These are phyloP conservation scores for Amazona vittata DNA, from an alignment of 2,113 vertebrate genomes.

Conservation along the genomic window DNA sequence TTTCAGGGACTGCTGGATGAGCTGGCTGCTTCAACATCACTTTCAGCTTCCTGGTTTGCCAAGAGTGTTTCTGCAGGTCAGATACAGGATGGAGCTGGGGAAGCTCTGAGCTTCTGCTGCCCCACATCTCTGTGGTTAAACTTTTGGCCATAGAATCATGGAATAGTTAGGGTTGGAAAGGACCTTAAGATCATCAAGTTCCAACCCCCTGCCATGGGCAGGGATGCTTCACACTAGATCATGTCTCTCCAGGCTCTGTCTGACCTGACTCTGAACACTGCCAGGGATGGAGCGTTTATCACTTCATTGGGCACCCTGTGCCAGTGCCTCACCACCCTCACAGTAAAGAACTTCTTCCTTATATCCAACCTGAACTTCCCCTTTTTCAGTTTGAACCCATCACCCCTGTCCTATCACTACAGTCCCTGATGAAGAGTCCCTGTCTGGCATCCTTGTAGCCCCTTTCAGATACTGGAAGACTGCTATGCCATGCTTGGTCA, in stretches of 20 bases:
- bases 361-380: not conserved
- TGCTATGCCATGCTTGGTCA: not conserved
- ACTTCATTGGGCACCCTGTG: not conserved
- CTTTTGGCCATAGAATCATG: not conserved
- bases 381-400: not conserved
- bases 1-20: not conserved
- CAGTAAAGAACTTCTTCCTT: not conserved
- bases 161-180: not conserved
- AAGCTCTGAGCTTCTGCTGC: not conserved
- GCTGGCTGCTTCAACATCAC: not conserved
- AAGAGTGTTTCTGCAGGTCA: not conserved
- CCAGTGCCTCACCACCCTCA: not conserved
- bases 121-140: not conserved
- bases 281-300: not conserved
- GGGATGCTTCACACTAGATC: not conserved
- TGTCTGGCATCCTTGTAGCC: not conserved
- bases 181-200: not conserved
- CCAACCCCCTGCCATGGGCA: not conserved
- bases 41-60: fast-evolving
- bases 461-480: not conserved
- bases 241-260: not conserved
- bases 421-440: not conserved
- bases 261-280: not conserved
- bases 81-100: fast-evolving
- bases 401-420: not conserved